Conservation (phyloP, 2,797 vertebrate species). For the Oryzias dopingdopingensis region DNA sequence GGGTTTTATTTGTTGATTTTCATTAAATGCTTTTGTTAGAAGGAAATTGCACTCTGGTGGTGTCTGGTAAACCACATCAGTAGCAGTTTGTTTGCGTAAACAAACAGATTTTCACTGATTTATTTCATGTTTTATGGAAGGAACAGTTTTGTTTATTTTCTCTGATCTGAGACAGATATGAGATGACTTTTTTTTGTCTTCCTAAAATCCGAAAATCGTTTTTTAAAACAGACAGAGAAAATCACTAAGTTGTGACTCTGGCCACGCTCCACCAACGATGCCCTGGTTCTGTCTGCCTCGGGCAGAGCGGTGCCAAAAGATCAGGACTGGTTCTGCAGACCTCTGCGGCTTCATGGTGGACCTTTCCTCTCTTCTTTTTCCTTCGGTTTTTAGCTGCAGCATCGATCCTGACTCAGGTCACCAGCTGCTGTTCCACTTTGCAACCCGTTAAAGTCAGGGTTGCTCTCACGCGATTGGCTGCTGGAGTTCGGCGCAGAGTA, state of each 20-base stretch:
- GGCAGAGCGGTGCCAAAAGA: constrained; percentile 58
- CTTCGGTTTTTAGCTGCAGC: constrained; percentile 28
- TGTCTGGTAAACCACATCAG: no score
- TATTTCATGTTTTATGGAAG: no score
- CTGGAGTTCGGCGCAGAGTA: constrained; percentile 43
- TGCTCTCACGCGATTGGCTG: constrained; percentile 48
- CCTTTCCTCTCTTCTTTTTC: constrained; percentile 13
- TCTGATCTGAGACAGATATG: no score
- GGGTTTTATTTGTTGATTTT: no score
- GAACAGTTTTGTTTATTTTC: no score
- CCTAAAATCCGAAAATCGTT: no score
- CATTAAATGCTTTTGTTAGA: no score
- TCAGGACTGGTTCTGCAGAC: constrained; percentile 36
- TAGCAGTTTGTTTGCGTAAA: no score
- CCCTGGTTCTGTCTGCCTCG: constrained; percentile 59
- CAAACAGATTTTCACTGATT: no score
- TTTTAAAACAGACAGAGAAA: not conserved
- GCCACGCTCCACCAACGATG: constrained; percentile 21
- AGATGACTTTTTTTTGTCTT: no score
- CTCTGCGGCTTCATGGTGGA: constrained; percentile 23
- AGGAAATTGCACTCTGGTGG: no score
- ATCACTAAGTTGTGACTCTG: no score
- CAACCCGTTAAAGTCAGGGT: constrained; percentile 42
- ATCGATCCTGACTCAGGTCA: constrained; percentile 22
- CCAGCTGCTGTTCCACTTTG: constrained; percentile 67